These are phyloP conservation scores for Psittacula cyanocephala DNA, from an alignment of 2,113 vertebrate genomes.

Conservation along the genomic window DNA sequence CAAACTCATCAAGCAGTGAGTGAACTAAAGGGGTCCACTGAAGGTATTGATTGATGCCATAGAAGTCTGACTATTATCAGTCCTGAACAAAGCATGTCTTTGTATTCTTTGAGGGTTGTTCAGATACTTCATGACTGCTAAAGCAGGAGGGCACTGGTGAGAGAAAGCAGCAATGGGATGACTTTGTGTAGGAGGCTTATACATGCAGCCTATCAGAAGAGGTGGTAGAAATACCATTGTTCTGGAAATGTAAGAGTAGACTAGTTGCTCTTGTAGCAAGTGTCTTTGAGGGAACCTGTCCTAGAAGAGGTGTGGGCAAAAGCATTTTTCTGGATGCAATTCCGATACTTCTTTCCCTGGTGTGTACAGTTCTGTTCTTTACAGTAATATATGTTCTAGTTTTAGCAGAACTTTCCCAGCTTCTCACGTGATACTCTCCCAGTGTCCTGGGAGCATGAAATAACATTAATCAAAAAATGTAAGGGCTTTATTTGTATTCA, in stretches of 20 bases:
- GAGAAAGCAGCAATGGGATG: background rate
- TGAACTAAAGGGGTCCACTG: background rate
- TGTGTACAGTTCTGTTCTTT: background rate
- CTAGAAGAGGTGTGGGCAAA: background rate
- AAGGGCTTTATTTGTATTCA: conserved; percentile 7
- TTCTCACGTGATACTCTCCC: background rate
- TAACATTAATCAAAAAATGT: background rate
- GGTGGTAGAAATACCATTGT: background rate
- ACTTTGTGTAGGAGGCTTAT: background rate
- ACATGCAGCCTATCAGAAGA: background rate
- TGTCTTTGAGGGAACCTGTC: background rate
- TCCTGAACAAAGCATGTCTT: background rate
- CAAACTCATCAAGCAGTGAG: background rate
- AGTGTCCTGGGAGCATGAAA: background rate
- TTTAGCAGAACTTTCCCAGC: background rate
- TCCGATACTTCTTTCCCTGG: background rate
- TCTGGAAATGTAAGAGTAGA: background rate
- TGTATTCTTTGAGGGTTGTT: background rate
- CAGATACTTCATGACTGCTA: background rate
- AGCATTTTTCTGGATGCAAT: background rate
- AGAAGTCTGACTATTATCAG: too few relatives aligned
- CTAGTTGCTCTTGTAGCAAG: background rate
- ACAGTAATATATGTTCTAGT: background rate
- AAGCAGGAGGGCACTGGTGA: background rate
- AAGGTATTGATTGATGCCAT: background rate